Base-by-base conservation (phyloP, 2,797 vertebrate species). In the Nyctibius grandis region DNA sequence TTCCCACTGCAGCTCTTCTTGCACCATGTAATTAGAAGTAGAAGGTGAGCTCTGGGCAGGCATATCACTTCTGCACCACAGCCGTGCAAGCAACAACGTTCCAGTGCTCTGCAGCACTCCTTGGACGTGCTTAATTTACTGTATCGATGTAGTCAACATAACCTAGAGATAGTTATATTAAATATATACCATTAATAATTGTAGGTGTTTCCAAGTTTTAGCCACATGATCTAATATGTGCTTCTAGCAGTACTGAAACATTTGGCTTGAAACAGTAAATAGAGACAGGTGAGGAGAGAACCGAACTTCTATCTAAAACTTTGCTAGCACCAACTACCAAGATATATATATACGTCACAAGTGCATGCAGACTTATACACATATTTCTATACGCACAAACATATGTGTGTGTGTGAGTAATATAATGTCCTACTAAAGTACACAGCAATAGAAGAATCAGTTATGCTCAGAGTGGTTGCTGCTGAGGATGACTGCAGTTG, bases 341-440 rank as follows among this genome's bases (percentile, higher is more conserved):
- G 31, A 38, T 23, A 61, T 3, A 40, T 5, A 6, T 25, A 33
- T 7, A 8, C 51, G 31, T n/a, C 29, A 36, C 23, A 64, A 59
- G 15, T 15, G 6, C 19, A 59, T 11, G 34, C 31, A 65, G 18
- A 3, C 22, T 80, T 50, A 9, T 9, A 25, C 29, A 21, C 28
- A 9, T 33, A 47, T 73, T 73, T 54, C 54, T n/a, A 44, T 6
- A 47, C 2, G 47, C 15, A 36, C 8, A 70, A 21, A 36, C 1
- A 5, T 1, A 0, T 11, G 3, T 1, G 0, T 29, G 22, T 26
- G 12, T 15, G 20, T 9, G 25, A 63, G 34, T 29, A 73, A 14
- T 11, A 22, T 7, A 85, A 17, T 1, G 12, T 36, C 34, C 29
- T 72, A 9, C 11, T 76, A 16, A 75, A 54, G 5, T 14, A 31